Percentiles rank a stretch among this genome's conserved stretches.
Conservation (phyloP, 2,113 vertebrate species). For the Corythornis madagascariensis region DNA sequence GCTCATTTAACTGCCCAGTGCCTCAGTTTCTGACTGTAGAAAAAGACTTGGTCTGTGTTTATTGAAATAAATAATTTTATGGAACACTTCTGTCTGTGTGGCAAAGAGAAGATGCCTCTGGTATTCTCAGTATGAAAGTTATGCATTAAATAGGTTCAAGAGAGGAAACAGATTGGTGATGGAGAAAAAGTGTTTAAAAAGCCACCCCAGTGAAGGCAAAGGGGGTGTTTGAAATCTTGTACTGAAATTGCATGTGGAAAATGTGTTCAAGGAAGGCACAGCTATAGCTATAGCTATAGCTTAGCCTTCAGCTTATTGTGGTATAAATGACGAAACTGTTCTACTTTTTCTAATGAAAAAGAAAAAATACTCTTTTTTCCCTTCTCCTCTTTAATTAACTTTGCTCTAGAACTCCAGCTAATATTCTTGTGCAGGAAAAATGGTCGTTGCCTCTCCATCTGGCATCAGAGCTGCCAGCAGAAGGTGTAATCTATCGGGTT, state of each 20-base stretch:
- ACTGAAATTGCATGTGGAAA: neutral
- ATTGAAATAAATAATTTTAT: neutral
- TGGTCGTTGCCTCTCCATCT: conserved; percentile 69
- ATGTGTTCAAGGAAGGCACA: conserved; percentile 15
- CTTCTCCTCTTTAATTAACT: conserved; percentile 22
- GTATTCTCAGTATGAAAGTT: conserved; percentile 65
- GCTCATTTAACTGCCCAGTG: neutral
- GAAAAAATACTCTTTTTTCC: neutral
- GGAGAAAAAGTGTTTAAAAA: conserved; percentile 59
- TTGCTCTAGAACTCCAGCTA: neutral
- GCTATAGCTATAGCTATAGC: neutral
- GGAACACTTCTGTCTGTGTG: neutral
- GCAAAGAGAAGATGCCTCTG: conserved; percentile 34
- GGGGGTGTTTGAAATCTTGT: conserved; percentile 55
- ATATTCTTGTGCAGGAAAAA: conserved; percentile 47
- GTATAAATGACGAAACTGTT: conserved; percentile 35
- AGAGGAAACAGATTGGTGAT: conserved; percentile 59
- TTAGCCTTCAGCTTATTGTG: conserved; percentile 16
- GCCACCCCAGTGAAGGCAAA: neutral
- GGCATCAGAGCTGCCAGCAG: conserved; percentile 64
- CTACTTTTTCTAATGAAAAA: neutral
- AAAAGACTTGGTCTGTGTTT: neutral
- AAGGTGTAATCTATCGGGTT: conserved; percentile 64
- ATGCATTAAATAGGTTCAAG: conserved; percentile 49
- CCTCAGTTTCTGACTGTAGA: neutral